phyloP scores from a whole-genome alignment of 2,797 vertebrate genomes.

The Champsocephalus gunnari region DNA sequence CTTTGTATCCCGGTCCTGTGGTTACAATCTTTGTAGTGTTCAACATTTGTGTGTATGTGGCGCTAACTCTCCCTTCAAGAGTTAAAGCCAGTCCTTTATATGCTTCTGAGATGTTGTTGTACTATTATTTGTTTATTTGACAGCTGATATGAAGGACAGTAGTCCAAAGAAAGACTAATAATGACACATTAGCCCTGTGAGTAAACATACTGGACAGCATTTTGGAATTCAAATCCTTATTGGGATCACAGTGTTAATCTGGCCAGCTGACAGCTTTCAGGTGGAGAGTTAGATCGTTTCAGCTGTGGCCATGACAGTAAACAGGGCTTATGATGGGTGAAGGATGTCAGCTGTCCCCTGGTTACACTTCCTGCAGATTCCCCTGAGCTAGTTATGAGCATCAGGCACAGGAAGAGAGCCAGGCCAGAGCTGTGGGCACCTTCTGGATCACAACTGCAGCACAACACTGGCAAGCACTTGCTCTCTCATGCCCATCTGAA shows the following conservation, averaged over 20 bases:
- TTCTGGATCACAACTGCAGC: conserved; percentile 6
- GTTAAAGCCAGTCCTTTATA: background rate
- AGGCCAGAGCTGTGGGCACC: background rate
- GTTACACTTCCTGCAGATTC: conserved; percentile 14
- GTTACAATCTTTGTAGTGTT: conserved; percentile 1
- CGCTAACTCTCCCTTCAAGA: background rate
- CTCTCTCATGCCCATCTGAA: background rate
- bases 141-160: too few species aligned
- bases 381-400: background rate
- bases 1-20: background rate
- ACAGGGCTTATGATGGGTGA: background rate
- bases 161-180: background rate
- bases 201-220: background rate
- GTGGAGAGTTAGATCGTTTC: conserved; percentile 15
- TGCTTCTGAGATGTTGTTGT: background rate
- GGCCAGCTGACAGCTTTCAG: conserved; percentile 32
- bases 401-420: conserved; percentile 1
- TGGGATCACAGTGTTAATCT: background rate
- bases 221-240: background rate
- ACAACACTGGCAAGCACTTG: background rate
- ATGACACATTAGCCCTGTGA: background rate
- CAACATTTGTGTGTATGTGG: background rate
- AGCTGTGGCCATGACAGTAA: conserved; percentile 3
- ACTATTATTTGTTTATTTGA: too few species aligned
- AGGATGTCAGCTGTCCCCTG: conserved; percentile 16